Base-by-base conservation (phyloP, 2,888 invertebrate genomes). In the Miltochrista miniata region DNA sequence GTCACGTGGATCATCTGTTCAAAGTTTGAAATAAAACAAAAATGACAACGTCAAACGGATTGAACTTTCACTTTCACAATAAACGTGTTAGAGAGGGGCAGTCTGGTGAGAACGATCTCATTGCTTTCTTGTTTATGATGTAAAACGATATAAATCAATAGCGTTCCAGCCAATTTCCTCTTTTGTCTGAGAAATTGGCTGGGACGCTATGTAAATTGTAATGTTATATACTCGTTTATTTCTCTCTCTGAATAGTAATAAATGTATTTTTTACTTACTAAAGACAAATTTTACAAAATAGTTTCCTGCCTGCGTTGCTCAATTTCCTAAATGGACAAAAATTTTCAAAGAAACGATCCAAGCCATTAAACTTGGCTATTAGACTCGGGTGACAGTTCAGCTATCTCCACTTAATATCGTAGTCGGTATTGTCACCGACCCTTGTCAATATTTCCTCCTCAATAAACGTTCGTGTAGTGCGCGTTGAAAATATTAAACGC, bases 391-490 rank as follows among this genome's bases (percentile, higher is more conserved):
- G 56, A 53, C 50, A 61, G 58, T 59, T 61, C 52, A 59, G 64
- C 54, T 38, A 51, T 55, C 47, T 57, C 36, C 50, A 18, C 18
- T 13, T 61, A 64, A 57, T 68, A 65, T 51, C 51, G 61, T 56
- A 54, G 59, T 56, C 57, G 59, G 54, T 59, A 48, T 56, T 66
- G 68, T 56, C 65, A 55, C 50, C 44, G 53, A 66, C 66, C 66
- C 65, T 68, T 55, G 59, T 66, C 68, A 68, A 68, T 68, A 68
- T 64, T 66, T 68, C 52, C 56, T 44, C 44, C 56, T 43, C 29
- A 44, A 41, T 45, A 45, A 52, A 40, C 45, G 41, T 48, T 41
- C 41, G 47, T 40, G 9, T 41, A 48, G 12, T 35, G 30, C 40
- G 35, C 45, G 31, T 30, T n/a, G 36, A 9, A 40, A 45, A 41